Conservation (phyloP, 1,140 invertebrate genomes). For the Bathynomus jamesi region DNA sequence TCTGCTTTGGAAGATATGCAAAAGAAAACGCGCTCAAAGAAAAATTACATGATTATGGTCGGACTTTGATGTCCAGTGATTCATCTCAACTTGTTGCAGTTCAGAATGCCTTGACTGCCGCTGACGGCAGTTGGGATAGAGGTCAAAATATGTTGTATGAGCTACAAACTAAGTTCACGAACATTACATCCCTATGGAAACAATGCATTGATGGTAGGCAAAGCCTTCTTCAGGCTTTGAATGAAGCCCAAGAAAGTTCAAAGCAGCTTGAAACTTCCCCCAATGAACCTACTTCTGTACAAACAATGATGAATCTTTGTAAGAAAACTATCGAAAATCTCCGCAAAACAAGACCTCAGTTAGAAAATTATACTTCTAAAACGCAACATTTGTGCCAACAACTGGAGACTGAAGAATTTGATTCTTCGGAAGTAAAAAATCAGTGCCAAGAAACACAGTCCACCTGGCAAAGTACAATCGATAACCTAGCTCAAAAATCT, state of each 20-base stretch:
- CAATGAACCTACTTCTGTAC: conserved; percentile 55
- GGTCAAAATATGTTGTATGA: conserved; percentile 34
- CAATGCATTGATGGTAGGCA: conserved; percentile 30
- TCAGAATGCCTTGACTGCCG: conserved; percentile 35
- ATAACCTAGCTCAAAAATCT: conserved; percentile 58
- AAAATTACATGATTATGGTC: conserved; percentile 27
- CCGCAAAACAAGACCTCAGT: conserved; percentile 60
- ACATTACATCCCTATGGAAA: conserved; percentile 35
- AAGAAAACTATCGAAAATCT: conserved; percentile 64
- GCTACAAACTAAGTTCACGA: conserved; percentile 36
- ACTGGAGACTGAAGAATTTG: conserved; percentile 63
- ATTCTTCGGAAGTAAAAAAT: conserved; percentile 46
- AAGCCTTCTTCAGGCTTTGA: conserved; percentile 58
- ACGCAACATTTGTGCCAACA: conserved; percentile 43
- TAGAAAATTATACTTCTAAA: conserved; percentile 52
- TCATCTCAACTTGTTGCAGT: conserved; percentile 30
- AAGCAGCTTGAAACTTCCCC: conserved; percentile 50
- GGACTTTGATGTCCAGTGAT: conserved; percentile 30
- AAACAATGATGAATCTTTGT: conserved; percentile 58
- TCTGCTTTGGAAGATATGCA: conserved; percentile 29
- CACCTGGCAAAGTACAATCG: conserved; percentile 65
- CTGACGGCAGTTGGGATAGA: conserved; percentile 32
- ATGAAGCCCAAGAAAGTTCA: conserved; percentile 54
- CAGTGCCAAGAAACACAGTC: conserved; percentile 45
- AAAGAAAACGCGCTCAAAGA: conserved; percentile 22